Percentiles rank a stretch among this genome's conserved stretches.
These are phyloP conservation scores for Tiphia femorata DNA, from an alignment of 2,888 invertebrate species.

Conservation along the genomic window DNA sequence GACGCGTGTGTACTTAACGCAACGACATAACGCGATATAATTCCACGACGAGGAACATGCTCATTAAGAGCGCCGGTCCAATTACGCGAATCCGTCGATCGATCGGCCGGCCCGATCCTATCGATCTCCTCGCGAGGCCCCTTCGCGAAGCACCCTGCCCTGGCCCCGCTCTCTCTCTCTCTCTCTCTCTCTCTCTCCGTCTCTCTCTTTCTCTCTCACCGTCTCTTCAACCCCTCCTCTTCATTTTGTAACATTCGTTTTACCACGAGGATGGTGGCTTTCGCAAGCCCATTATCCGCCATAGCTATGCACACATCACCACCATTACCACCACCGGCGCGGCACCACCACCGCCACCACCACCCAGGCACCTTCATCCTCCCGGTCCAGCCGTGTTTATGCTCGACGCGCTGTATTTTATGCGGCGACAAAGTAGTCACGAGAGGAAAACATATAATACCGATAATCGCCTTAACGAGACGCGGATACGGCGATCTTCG, in stretches of 20 bases:
- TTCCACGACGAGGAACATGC: constrained; percentile 10
- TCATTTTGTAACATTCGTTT: not conserved
- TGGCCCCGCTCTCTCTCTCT: not conserved
- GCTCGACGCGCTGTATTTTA: not conserved
- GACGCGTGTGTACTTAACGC: not conserved
- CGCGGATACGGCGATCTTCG: too few relatives aligned
- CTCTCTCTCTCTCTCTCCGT: constrained; percentile 4
- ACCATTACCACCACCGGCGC: too few relatives aligned
- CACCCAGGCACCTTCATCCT: too few relatives aligned
- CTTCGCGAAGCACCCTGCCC: not conserved
- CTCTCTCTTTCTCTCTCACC: not conserved
- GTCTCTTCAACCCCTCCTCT: not conserved
- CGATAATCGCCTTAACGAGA: constrained; percentile 6
- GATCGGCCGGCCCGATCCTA: constrained; percentile 10
- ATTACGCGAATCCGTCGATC: constrained; percentile 23
- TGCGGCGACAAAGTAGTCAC: constrained; percentile 3
- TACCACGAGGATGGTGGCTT: not conserved
- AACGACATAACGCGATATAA: constrained; percentile 19
- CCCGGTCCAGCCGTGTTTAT: not conserved
- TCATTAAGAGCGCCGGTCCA: constrained; percentile 19
- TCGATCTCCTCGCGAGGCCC: constrained; percentile 1
- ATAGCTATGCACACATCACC: not conserved
- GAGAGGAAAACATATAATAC: not conserved
- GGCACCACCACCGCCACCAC: too few relatives aligned
- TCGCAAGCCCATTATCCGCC: constrained; percentile 11